Evolutionary conservation across 2,113 vertebrate species (phyloP), one percentile per base, ranked within the genome.

Genomic region (Brachionichthys hirsutus): DNA sequence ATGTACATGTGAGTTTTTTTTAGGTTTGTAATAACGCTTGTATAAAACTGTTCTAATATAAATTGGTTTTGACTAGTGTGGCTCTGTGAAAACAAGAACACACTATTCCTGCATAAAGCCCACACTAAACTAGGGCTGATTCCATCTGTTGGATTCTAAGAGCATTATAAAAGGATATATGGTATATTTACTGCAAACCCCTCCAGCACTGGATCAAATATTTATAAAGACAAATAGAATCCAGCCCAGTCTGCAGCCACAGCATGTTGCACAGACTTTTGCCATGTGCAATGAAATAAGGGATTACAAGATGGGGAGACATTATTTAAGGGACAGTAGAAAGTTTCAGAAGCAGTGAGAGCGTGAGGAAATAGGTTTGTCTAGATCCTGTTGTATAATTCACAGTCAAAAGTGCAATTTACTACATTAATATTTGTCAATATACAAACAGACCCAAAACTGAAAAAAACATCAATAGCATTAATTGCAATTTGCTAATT

Each of bases 171-270:
- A 80, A 60, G 52, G 43, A 84, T 77, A 80, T 66, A 72, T 73
- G 69, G 57, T 62, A 62, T 85, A 77, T 86, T 83, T 82, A 85
- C 77, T 71, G 63, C 77, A 72, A n/a, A 30, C 53, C 82, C 82
- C 81, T 76, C 62, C 52, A 68, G 86, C 86, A 78, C 55, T 14
- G 18, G 67, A 86, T 90, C 66, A 90, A 88, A 89, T 86, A 90
- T 90, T 90, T 80, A 90, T 90, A 81, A 87, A 70, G 83, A 88
- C 86, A 87, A 88, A 91, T 85, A 80, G 76, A 73, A 79, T 75
- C 68, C 62, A 75, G 76, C 67, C 73, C 65, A 55, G 74, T 71
- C 62, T 81, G 70, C 67, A 74, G 67, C 52, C 58, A 46, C 67
- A 67, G 61, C 75, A 68, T 85, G 81, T 76, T 77, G 88, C 65